Evolutionary conservation across 1,140 invertebrate genomes (phyloP), one percentile per base, ranked within the genome.

Genomic region (Glossosoma conforme): DNA sequence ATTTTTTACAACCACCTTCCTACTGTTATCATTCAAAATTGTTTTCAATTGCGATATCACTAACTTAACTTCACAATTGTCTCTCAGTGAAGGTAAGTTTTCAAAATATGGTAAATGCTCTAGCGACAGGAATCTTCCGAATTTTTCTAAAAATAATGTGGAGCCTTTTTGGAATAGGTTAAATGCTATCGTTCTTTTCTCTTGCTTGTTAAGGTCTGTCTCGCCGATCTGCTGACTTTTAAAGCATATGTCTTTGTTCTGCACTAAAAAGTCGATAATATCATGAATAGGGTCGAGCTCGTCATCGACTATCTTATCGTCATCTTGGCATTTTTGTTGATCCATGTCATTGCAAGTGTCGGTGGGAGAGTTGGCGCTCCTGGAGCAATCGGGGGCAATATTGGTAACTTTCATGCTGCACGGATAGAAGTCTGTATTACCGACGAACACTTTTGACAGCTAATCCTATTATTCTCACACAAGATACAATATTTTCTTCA

Each of bases 171-270:
- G 62, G 21, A 87, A 81, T n/a, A 87, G 55, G 35, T 84, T 70
- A 41, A 62, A 58, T 0, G 86, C 87, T 46, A 89, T 86, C 54
- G 72, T 60, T 60, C 74, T 68, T 68, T 91, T 93, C 61, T 93
- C 83, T 9, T 68, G 60, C 2, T 70, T 64, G 1, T 72, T 77
- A 30, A 92, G 65, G 61, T 93, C 87, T 5, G 76, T 75, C 64
- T 91, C 87, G 57, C 80, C 79, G 46, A 82, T 74, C 70, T 91
- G 89, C 63, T 92, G 86, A 63, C 83, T 87, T 67, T 85, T 86
- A 58, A 90, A 89, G 51, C 74, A 65, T 38, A 78, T 69, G 33
- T 72, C 63, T 1, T 63, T 57, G 57, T 75, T 66, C 35, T 66
- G 62, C 2, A 71, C 65, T 54, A 75, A 63, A 59, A 68, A 73